Percentiles rank a stretch among this genome's conserved stretches.
Evolutionary conservation across 2,888 invertebrate genomes (phyloP).

Genomic region (Schrankia costaestrigalis): DNA sequence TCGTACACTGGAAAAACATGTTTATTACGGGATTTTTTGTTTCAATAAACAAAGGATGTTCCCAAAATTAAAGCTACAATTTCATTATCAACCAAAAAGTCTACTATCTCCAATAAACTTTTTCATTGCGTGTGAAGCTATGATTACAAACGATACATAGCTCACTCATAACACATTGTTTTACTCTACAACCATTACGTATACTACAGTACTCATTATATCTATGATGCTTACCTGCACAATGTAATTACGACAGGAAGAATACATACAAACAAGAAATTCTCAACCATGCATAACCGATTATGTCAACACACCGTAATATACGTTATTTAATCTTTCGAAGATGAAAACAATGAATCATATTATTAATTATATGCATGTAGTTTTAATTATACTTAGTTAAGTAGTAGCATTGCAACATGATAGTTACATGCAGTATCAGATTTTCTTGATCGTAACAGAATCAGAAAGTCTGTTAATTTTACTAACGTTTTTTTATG

Average conservation of each 20-base stretch:
- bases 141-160: no score
- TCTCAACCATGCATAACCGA: constrained; percentile 26
- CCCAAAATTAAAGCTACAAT: no score
- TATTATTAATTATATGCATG: constrained; percentile 9
- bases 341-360: constrained; percentile 16
- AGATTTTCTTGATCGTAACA: constrained; percentile 5
- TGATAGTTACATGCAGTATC: constrained; percentile 1
- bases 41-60: no score
- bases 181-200: constrained; percentile 1
- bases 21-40: no score
- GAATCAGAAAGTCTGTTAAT: constrained; percentile 1
- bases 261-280: constrained; percentile 18
- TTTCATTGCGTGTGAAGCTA: no score
- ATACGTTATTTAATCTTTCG: constrained; percentile 24
- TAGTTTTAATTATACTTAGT: constrained; percentile 11
- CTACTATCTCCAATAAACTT: no score
- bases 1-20: no score
- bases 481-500: no score
- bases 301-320: constrained; percentile 29
- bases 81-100: no score
- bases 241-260: constrained; percentile 12
- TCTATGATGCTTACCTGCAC: constrained; percentile 2
- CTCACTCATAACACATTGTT: no score
- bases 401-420: constrained; percentile 5
- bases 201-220: constrained; percentile 1